phyloP scores from a whole-genome alignment of 2,113 vertebrate species.

The Tiliqua scincoides region DNA sequence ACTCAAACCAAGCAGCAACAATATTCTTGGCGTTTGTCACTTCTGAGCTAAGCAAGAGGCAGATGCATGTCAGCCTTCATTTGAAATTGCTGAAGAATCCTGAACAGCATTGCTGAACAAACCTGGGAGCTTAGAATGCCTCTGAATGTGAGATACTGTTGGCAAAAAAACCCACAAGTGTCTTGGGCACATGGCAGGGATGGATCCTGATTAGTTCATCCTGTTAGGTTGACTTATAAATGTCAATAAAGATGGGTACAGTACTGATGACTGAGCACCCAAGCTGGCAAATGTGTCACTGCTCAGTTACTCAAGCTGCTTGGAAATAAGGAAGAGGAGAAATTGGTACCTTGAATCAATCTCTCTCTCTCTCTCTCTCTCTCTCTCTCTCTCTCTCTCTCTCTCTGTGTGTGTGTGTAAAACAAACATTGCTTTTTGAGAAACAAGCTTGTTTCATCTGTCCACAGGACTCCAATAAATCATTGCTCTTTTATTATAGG shows the following conservation, averaged over 20 bases:
- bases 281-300: slow-evolving; percentile 46
- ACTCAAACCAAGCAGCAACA: neutral
- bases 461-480: neutral
- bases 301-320: slow-evolving; percentile 56
- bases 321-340: slow-evolving; percentile 49
- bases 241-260: slow-evolving; percentile 44
- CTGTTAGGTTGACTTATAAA: slow-evolving; percentile 50
- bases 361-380: no score
- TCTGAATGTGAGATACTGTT: neutral
- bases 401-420: no score
- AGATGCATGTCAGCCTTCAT: neutral
- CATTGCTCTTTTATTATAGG: neutral
- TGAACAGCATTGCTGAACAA: neutral
- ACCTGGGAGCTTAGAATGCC: neutral
- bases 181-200: slow-evolving; percentile 33
- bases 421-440: slow-evolving; percentile 21
- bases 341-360: slow-evolving; percentile 53
- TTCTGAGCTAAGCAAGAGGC: neutral
- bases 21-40: neutral
- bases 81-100: slow-evolving; percentile 10
- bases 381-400: no score
- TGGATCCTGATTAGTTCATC: slow-evolving; percentile 63
- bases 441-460: neutral
- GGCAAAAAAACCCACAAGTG: neutral
- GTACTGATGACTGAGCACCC: slow-evolving; percentile 42